A percentile compares a stretch with the other conserved stretches of the same genome.
Evolutionary conservation across 2,888 invertebrate genomes (phyloP).

Genomic region (Ischnura elegans): DNA sequence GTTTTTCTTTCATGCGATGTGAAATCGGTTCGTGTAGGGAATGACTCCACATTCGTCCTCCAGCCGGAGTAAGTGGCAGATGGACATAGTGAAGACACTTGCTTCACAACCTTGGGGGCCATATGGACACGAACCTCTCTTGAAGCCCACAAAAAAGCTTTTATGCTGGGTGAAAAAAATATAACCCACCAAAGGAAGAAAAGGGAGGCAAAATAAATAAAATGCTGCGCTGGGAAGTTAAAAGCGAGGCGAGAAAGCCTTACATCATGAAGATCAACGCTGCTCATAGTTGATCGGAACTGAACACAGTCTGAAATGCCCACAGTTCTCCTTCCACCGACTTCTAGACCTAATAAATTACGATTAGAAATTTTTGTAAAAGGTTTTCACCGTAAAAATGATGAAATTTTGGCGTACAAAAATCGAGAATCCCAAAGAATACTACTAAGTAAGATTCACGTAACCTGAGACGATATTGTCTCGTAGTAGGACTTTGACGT

Average conservation of each 20-base stretch:
- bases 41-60: background rate
- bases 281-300: too few relatives aligned
- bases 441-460: too few relatives aligned
- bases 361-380: too few relatives aligned
- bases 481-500: too few relatives aligned
- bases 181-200: background rate
- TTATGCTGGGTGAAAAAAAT: background rate
- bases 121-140: background rate
- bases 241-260: background rate
- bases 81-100: background rate
- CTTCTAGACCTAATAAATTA: too few relatives aligned
- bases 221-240: background rate
- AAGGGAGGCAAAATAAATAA: background rate
- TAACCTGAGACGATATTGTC: too few relatives aligned
- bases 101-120: background rate
- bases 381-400: too few relatives aligned
- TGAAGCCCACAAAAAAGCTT: background rate
- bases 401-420: too few relatives aligned
- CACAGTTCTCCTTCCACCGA: too few relatives aligned
- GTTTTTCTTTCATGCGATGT: background rate
- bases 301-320: too few relatives aligned
- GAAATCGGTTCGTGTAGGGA: background rate
- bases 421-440: too few relatives aligned
- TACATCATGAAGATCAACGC: background rate
- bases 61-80: background rate